Conservation (phyloP, 2,888 invertebrate species). For the Poecilobothrus nobilitatus region DNA sequence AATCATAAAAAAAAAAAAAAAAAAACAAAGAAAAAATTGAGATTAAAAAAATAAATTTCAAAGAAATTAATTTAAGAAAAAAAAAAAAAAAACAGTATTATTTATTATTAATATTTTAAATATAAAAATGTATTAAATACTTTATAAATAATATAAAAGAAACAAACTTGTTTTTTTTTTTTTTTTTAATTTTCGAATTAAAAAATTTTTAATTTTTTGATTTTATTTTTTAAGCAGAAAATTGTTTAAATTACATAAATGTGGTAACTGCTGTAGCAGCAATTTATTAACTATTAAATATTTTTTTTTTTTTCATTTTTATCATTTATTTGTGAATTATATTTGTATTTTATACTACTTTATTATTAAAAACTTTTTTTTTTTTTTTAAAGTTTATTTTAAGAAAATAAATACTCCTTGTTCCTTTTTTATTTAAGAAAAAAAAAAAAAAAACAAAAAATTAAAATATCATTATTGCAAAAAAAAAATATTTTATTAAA, state of each 20-base stretch:
- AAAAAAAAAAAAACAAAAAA: no score
- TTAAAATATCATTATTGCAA: no score
- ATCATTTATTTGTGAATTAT: no score
- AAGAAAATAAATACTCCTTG: not conserved
- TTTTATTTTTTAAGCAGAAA: not conserved
- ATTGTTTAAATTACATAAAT: not conserved
- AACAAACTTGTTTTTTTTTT: no score
- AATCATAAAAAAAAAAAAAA: no score
- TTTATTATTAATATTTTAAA: not conserved
- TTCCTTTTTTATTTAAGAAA: not conserved
- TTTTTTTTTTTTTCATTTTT: no score
- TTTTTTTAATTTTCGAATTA: not conserved
- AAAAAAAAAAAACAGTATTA: not conserved
- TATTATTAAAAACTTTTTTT: no score
- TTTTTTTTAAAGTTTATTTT: no score
- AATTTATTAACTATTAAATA: not conserved
- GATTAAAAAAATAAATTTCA: not conserved
- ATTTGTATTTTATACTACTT: no score
- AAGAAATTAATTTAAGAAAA: not conserved
- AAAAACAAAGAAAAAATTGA: not conserved
- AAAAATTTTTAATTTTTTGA: not conserved
- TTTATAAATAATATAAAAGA: no score
- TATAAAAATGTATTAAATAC: no score
- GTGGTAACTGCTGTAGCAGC: conserved; percentile 3
- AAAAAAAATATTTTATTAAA: no score